These are phyloP conservation scores for Phalloptychus januarius DNA, from an alignment of 2,797 vertebrate genomes.

Conservation along the genomic window DNA sequence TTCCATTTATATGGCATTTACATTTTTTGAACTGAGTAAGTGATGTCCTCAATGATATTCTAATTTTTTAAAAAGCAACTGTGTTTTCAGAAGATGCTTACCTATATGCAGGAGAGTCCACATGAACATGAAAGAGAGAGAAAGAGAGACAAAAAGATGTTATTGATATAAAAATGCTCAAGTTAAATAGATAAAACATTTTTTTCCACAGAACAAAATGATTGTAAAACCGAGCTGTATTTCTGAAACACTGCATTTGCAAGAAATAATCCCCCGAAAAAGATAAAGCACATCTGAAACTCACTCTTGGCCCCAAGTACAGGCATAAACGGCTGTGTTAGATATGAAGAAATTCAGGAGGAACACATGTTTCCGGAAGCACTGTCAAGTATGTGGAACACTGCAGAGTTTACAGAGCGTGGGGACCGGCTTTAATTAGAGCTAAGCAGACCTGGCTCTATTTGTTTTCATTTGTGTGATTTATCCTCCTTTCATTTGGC, in stretches of 20 bases:
- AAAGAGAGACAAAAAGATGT: not conserved
- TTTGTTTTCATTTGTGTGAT: conserved; percentile 85
- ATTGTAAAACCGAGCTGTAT: not conserved
- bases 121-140: not conserved
- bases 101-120: conserved; percentile 47
- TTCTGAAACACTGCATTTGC: not conserved
- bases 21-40: not conserved
- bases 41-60: not conserved
- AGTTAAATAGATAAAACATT: not conserved
- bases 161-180: conserved; percentile 32
- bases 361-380: conserved; percentile 77
- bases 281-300: conserved; percentile 7
- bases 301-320: conserved; percentile 21
- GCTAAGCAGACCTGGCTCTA: conserved; percentile 70
- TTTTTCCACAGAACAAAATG: conserved; percentile 2
- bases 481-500: conserved; percentile 83
- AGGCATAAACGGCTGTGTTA: conserved; percentile 68
- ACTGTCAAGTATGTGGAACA: conserved; percentile 58
- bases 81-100: conserved; percentile 52
- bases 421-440: conserved; percentile 77
- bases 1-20: not conserved
- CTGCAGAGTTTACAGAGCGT: conserved; percentile 63
- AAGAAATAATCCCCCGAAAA: not conserved
- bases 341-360: conserved; percentile 61
- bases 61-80: not conserved